Conservation (phyloP, 2,797 vertebrate species). For the Odontamblyopus rebecca region DNA sequence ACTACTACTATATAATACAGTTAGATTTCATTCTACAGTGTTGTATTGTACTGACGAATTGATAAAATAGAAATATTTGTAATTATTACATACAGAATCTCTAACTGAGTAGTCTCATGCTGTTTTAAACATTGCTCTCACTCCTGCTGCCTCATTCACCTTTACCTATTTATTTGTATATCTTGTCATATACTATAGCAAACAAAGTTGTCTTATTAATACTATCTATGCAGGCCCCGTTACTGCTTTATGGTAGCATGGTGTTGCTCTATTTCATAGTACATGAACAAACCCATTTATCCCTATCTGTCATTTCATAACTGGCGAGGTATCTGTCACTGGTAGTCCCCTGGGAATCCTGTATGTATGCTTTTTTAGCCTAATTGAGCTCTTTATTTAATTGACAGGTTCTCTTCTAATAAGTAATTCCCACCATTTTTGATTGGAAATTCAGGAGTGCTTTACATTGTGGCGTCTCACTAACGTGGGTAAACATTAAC, state of each 20-base stretch:
- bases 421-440: constrained; percentile 49
- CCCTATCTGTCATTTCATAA: constrained; percentile 76
- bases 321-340: constrained; percentile 77
- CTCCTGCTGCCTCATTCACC: neutral
- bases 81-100: neutral
- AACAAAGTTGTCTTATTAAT: constrained; percentile 47
- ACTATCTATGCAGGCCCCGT: constrained; percentile 62
- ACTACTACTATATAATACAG: too few species aligned
- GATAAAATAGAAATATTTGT: neutral
- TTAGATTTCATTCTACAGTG: too few species aligned
- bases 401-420: constrained; percentile 72
- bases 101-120: neutral
- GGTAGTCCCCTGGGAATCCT: constrained; percentile 68
- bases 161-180: neutral
- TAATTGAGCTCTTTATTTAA: constrained; percentile 77
- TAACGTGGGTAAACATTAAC: constrained; percentile 6
- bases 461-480: constrained; percentile 3
- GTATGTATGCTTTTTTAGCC: constrained; percentile 65
- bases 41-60: too few species aligned
- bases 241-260: constrained; percentile 60
- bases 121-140: neutral
- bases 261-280: constrained; percentile 72
- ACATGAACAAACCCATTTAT: constrained; percentile 76
- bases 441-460: constrained; percentile 34
- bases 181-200: constrained; percentile 63